Base-by-base conservation (phyloP, 92 coral and sea anemone genomes). In the Phenganax marumi region DNA sequence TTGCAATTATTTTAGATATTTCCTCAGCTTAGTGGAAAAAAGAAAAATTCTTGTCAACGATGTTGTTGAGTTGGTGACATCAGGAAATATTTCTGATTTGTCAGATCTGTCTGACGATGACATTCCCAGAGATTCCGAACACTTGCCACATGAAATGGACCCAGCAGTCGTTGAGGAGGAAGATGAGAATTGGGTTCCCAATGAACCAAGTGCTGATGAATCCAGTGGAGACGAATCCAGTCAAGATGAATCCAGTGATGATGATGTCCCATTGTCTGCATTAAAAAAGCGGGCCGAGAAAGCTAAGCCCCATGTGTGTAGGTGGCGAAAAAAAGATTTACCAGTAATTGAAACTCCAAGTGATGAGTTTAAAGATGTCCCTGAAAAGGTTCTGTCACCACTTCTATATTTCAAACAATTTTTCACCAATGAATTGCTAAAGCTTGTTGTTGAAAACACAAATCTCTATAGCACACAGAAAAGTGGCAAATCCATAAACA, bases 401-500 rank as follows among this genome's bases (percentile, higher is more conserved):
- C 22, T 56, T 56, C 22, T 56, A 21, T 56, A 56, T 56, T 56
- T 56, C 63, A 56, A 56, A 56, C 63, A 56, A 7, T 56, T 56
- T 56, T 56, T 56, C 22, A 56, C 63, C 22, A 21, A 56, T 56
- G 63, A 56, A 14, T 21, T 56, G 63, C 63, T 56, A 14, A 14
- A 56, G 63, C 63, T 56, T 14, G 17, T 56, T 14, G 17, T 56
- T 14, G 63, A 56, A 56, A 56, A 56, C 63, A 56, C 63, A 14
- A 56, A 56, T 21, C 63, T 56, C n/a, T 56, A 56, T 21, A 56
- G 63, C 63, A 21, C 63, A 56, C 63, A 56, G 7, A 56, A 56
- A 56, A 56, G 63, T 56, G 63, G 63, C 22, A 56, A 56, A 56
- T 56, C 63, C 22, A 56, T 56, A 56, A 56, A 56, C 63, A 56